Evolutionary conservation across 2,797 vertebrate genomes (phyloP).

Genomic region (Chromis chromis): DNA sequence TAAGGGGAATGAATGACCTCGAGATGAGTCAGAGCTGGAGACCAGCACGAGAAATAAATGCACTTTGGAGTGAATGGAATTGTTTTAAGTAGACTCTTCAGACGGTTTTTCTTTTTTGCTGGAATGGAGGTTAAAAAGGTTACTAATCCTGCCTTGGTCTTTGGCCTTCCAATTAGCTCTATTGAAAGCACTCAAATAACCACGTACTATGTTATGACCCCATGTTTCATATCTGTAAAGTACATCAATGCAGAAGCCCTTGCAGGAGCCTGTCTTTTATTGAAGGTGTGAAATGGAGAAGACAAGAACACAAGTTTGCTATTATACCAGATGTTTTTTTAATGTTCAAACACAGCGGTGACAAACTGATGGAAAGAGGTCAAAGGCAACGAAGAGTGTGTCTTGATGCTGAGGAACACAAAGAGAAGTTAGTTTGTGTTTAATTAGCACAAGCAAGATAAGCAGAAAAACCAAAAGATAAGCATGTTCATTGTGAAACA

Average conservation of each 20-base stretch:
- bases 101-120: constrained; percentile 9
- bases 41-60: constrained; percentile 8
- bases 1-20: constrained; percentile 28
- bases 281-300: constrained; percentile 4
- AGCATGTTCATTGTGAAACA: neutral
- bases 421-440: neutral
- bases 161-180: constrained; percentile 22
- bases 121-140: constrained; percentile 17
- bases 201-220: neutral
- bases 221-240: neutral
- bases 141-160: neutral
- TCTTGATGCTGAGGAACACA: neutral
- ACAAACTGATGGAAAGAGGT: neutral
- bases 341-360: constrained; percentile 19
- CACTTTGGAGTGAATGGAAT: neutral
- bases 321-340: constrained; percentile 10
- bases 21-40: constrained; percentile 22
- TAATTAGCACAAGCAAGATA: neutral
- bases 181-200: constrained; percentile 21
- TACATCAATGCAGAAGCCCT: neutral
- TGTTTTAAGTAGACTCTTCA: constrained; percentile 13
- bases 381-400: neutral
- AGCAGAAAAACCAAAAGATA: neutral
- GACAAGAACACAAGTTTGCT: constrained; percentile 17
- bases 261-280: constrained; percentile 1